Evolutionary conservation across 1,140 invertebrate species (phyloP).

Genomic region (Meteorus sp.): DNA sequence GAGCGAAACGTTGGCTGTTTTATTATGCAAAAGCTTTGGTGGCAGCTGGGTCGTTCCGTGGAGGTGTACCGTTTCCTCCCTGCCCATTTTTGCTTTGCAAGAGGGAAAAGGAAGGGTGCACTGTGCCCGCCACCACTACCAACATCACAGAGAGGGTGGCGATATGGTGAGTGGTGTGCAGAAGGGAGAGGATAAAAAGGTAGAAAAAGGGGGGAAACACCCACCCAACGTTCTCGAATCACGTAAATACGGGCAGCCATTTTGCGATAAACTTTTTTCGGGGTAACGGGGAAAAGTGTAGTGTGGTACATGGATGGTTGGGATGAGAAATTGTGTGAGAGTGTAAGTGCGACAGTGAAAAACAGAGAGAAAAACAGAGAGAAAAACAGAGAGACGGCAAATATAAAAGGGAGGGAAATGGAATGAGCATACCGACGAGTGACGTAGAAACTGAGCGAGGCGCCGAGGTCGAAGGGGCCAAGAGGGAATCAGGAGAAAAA

Average conservation of each 20-base stretch:
- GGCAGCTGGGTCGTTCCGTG: conserved; percentile 53
- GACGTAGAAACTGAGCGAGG: conserved; percentile 2
- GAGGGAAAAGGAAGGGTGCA: no score
- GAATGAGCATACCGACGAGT: conserved; percentile 7
- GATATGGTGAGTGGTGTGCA: no score
- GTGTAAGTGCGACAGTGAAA: no score
- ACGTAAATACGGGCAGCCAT: conserved; percentile 60
- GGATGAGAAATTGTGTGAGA: conserved; percentile 1
- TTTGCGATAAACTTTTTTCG: conserved; percentile 59
- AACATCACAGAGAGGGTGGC: conserved; percentile 33
- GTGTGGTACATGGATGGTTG: conserved; percentile 9
- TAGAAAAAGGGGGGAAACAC: no score
- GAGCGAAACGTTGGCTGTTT: conserved; percentile 46
- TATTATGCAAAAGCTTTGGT: conserved; percentile 61
- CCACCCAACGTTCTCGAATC: conserved; percentile 56
- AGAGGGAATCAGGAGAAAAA: conserved; percentile 18
- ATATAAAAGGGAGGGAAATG: conserved; percentile 7
- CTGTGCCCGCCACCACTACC: conserved; percentile 1
- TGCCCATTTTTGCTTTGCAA: no score
- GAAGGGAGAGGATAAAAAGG: no score
- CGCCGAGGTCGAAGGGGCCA: not conserved
- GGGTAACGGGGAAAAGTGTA: conserved; percentile 23
- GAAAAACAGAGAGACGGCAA: no score
- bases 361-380: not conserved
- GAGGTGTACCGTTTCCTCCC: conserved; percentile 31